Evolutionary conservation across 2,113 vertebrate genomes (phyloP), one percentile per base, ranked within the genome.

Genomic region (Gymnogyps californianus): DNA sequence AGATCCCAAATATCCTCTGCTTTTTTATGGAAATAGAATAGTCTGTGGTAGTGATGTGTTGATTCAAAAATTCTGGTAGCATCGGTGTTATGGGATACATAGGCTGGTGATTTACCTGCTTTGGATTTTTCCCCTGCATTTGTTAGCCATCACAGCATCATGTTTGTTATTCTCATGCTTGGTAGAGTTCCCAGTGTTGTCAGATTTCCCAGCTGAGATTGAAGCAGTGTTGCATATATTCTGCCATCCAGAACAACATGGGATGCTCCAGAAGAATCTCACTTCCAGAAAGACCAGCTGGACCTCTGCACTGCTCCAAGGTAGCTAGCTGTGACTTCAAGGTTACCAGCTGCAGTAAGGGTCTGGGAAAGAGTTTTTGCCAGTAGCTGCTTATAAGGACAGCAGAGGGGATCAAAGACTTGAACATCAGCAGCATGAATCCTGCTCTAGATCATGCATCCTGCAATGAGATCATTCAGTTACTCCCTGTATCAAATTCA

Each of bases 231-330:
- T 72, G 61, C 12, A 7, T 67, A n/a, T 29, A 38, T 55, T 51
- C 83, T 92, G 65, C 77, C 80, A 82, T 84, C 83, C 94, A 55
- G 76, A 89, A 66, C 3, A 20, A 38, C 54, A 19, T 3, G 32
- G 49, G 58, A 44, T 7, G 52, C 52, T 96, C 84, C 89, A 87
- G 61, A 87, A 93, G 28, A 87, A 54, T 34, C 8, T 91, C 40
- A 36, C 9, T 91, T 96, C 81, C 93, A 95, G 89, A 83, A 95
- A 61, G 52, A 55, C 47, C 89, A 93, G 72, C 77, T 91, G 87
- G 87, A 91, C 62, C 61, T 85, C 57, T 42, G 61, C 70, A 2
- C 24, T 83, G 64, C 52, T 89, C 84, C 87, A 47, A 70, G 31
- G n/a, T 34, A 76, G 3, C 70, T 26, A 54, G 83, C 67, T 87